Conservation (phyloP, 2,113 vertebrate species). For the Haemorhous mexicanus region DNA sequence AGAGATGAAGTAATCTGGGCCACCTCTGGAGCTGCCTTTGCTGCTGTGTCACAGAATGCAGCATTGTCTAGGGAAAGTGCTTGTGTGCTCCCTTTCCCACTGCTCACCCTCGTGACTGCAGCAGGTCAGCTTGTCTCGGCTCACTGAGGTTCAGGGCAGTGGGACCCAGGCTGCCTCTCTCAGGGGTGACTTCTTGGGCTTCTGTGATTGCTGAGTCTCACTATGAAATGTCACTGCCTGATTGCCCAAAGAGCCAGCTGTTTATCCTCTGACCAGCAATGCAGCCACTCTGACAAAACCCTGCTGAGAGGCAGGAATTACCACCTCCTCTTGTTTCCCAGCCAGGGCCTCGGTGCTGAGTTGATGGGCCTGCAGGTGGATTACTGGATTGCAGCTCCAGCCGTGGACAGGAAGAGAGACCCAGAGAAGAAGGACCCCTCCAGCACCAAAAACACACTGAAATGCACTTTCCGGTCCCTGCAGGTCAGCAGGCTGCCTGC, state of each 20-base stretch:
- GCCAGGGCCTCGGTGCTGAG: slow-evolving; percentile 77
- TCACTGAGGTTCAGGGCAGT: neutral
- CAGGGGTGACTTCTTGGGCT: neutral
- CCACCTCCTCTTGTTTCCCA: slow-evolving; percentile 34
- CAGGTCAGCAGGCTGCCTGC: slow-evolving; percentile 96
- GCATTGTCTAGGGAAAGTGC: accelerated
- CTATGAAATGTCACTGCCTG: neutral
- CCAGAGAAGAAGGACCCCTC: slow-evolving; percentile 89
- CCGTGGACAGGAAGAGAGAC: slow-evolving; percentile 87
- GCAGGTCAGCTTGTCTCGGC: neutral
- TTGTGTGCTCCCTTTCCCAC: neutral
- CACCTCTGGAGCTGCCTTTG: neutral
- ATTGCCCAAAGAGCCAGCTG: neutral
- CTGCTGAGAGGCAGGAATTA: neutral
- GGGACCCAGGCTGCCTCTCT: neutral
- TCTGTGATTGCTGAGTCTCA: neutral
- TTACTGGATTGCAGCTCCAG: slow-evolving; percentile 88
- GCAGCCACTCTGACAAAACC: neutral
- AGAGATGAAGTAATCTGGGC: neutral
- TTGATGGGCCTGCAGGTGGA: slow-evolving; percentile 98
- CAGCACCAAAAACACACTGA: slow-evolving; percentile 91
- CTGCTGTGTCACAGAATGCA: neutral
- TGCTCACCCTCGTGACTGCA: accelerated
- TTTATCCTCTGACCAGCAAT: neutral
- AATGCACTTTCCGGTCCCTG: slow-evolving; percentile 98